Percentiles rank a stretch among this genome's conserved stretches.
Conservation (phyloP, 1,140 invertebrate species). For the Pseudomyrmex pallidus region DNA sequence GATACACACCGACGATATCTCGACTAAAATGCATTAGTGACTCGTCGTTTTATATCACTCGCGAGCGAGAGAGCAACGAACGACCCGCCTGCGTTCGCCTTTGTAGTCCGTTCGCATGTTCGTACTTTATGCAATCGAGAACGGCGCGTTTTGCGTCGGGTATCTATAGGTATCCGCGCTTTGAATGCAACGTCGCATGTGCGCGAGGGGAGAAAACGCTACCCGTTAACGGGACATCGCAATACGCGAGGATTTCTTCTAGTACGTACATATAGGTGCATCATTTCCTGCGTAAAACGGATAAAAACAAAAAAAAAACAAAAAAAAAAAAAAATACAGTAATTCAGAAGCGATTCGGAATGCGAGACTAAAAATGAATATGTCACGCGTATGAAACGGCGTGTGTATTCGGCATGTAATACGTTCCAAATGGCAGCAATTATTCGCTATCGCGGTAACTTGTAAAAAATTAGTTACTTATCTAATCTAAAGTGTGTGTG, state of each 20-base stretch:
- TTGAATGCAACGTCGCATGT: too few species aligned
- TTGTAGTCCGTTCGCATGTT: conserved; percentile 24
- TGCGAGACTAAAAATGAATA: too few species aligned
- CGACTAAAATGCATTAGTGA: conserved; percentile 13
- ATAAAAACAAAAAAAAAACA: too few species aligned
- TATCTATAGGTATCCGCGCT: background rate
- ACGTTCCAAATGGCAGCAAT: too few species aligned
- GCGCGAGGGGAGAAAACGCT: too few species aligned
- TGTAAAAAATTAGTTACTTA: background rate
- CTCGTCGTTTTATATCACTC: conserved; percentile 38
- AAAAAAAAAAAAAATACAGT: too few species aligned
- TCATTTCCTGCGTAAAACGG: too few species aligned
- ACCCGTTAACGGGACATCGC: too few species aligned
- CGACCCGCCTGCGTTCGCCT: background rate
- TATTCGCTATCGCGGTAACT: background rate
- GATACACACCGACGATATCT: background rate
- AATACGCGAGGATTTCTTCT: background rate
- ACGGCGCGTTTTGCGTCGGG: background rate
- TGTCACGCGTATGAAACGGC: too few species aligned
- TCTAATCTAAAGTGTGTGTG: background rate
- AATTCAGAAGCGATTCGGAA: too few species aligned
- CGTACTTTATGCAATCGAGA: conserved; percentile 26
- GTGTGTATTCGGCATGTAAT: too few species aligned
- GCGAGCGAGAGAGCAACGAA: conserved; percentile 28
- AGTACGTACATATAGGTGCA: background rate